A percentile compares a stretch with the other conserved stretches of the same genome.
Evolutionary conservation across 92 coral and sea anemone species (phyloP).

Genomic region (Meandrina meandrites): DNA sequence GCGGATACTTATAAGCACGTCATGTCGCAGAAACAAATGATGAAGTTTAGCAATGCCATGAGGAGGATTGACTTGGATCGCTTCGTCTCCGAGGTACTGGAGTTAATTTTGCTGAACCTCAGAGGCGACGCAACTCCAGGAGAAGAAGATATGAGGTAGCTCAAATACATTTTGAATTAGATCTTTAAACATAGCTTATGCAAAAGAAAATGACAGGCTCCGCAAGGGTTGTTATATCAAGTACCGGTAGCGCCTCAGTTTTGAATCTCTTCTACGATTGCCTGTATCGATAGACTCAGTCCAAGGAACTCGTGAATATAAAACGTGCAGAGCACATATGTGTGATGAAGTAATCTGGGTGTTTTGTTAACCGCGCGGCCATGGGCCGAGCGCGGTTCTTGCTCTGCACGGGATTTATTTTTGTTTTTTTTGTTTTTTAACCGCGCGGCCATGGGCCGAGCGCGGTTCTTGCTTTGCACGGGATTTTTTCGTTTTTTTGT

Average conservation of each 20-base stretch:
- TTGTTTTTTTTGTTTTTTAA: too few relatives aligned
- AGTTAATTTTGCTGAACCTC: slow-evolving; percentile 62
- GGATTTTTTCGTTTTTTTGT: too few relatives aligned
- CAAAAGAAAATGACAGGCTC: not conserved
- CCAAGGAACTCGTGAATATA: not conserved
- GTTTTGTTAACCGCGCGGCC: too few relatives aligned
- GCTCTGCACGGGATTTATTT: too few relatives aligned
- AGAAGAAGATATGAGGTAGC: slow-evolving; percentile 59
- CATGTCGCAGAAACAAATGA: slow-evolving; percentile 33
- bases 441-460: too few relatives aligned
- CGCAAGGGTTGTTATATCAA: not conserved
- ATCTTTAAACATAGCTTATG: not conserved
- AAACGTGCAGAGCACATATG: not conserved
- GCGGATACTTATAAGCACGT: slow-evolving; percentile 54
- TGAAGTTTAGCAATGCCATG: slow-evolving; percentile 40
- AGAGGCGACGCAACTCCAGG: slow-evolving; percentile 48
- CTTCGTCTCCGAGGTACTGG: slow-evolving; percentile 61
- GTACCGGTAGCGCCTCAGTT: not conserved
- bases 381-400: too few relatives aligned
- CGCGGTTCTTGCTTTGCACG: too few relatives aligned
- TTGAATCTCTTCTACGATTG: not conserved
- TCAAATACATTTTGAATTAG: not conserved
- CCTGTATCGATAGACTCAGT: not conserved
- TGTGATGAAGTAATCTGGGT: not conserved
- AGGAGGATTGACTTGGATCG: slow-evolving; percentile 48